A percentile compares a stretch with the other conserved stretches of the same genome.
Conservation (phyloP, 2,888 invertebrate species). For the Heliconius ismenius region DNA sequence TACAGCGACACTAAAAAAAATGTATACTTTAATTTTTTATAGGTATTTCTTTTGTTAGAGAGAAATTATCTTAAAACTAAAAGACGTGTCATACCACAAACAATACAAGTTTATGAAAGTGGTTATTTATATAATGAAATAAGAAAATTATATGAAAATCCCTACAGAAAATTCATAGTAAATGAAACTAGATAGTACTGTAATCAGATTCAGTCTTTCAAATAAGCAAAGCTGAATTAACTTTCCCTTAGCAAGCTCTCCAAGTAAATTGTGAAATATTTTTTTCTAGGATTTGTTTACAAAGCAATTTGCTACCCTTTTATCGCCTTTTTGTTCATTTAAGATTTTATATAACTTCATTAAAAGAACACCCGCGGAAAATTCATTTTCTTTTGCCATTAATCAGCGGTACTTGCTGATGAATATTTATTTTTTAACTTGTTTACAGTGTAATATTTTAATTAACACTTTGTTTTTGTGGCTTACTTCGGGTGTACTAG, state of each 20-base stretch:
- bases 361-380: conserved; percentile 46
- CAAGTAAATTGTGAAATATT: conserved; percentile 45
- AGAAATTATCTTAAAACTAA: too few species aligned
- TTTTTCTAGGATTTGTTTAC: conserved; percentile 53
- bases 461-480: neutral
- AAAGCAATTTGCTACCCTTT: conserved; percentile 60
- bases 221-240: conserved; percentile 26
- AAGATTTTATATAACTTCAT: conserved; percentile 61
- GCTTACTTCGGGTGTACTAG: neutral
- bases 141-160: conserved; percentile 3
- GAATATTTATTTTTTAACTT: conserved; percentile 32
- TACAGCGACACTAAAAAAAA: too few species aligned
- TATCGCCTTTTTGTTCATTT: conserved; percentile 51
- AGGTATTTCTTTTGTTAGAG: too few species aligned
- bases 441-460: conserved; percentile 11
- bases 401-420: conserved; percentile 29
- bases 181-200: conserved; percentile 26
- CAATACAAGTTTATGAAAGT: neutral
- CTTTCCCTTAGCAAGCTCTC: conserved; percentile 31
- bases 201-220: conserved; percentile 16
- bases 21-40: too few species aligned
- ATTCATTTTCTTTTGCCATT: conserved; percentile 39
- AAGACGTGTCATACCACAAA: neutral
- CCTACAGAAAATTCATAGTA: neutral
- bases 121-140: neutral